These are phyloP conservation scores for Chloroceryle inda DNA, from an alignment of 2,797 vertebrate species.

Conservation along the genomic window DNA sequence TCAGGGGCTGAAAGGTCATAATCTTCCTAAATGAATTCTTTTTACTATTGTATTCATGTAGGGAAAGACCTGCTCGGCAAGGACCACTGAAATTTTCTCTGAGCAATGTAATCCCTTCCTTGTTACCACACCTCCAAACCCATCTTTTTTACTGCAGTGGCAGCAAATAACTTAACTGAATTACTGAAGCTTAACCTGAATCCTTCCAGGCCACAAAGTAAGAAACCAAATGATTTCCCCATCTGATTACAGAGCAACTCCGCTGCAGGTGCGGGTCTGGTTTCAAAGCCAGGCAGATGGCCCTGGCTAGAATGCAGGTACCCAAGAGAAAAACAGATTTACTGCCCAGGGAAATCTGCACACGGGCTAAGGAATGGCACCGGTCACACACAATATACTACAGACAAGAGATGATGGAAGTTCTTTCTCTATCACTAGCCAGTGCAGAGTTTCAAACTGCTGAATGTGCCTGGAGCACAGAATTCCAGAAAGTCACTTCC, in stretches of 20 bases:
- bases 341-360: neutral
- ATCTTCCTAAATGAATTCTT: neutral
- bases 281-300: neutral
- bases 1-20: neutral
- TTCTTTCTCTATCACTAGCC: neutral
- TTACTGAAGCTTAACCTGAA: neutral
- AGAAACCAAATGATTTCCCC: neutral
- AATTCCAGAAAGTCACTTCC: neutral
- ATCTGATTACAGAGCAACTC: neutral
- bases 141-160: neutral
- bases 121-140: neutral
- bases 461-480: neutral
- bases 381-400: neutral
- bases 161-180: neutral
- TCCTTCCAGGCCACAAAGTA: conserved; percentile 3
- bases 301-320: neutral
- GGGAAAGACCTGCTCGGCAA: neutral
- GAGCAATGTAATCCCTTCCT: neutral
- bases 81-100: neutral
- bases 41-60: neutral
- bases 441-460: neutral
- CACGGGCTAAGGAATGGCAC: neutral
- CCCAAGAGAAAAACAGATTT: neutral
- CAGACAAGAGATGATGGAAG: neutral
- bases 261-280: neutral